These are phyloP conservation scores for Ochlodes sylvanus DNA, from an alignment of 2,888 invertebrate genomes.

Conservation along the genomic window DNA sequence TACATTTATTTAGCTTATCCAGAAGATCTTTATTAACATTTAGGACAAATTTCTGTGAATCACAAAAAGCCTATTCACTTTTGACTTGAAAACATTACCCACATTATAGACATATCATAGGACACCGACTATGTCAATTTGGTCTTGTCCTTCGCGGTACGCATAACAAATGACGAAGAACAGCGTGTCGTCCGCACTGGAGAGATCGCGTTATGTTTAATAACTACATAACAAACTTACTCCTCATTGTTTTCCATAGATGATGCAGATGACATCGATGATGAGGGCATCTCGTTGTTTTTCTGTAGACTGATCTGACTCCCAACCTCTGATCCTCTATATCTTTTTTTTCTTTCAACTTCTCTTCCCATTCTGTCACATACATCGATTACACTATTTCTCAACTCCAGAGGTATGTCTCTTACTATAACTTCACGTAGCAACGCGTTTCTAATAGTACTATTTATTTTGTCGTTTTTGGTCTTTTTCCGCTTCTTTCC, in stretches of 20 bases:
- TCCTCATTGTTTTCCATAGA: not conserved
- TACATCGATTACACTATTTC: slow-evolving; percentile 59
- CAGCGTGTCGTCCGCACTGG: too few relatives aligned
- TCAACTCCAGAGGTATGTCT: slow-evolving; percentile 65
- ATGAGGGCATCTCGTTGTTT: slow-evolving; percentile 7
- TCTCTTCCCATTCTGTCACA: slow-evolving; percentile 61
- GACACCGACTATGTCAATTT: too few relatives aligned
- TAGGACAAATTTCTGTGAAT: too few relatives aligned
- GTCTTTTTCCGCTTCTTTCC: slow-evolving; percentile 30
- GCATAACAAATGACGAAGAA: too few relatives aligned
- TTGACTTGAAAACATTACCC: too few relatives aligned
- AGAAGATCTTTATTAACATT: too few relatives aligned
- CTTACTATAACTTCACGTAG: slow-evolving; percentile 65
- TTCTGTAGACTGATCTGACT: slow-evolving; percentile 50
- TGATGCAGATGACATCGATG: not conserved
- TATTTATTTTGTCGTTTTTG: slow-evolving; percentile 45
- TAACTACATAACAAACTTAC: not conserved
- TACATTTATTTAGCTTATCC: too few relatives aligned
- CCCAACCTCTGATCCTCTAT: slow-evolving; percentile 53
- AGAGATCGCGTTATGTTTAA: too few relatives aligned
- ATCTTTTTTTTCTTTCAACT: slow-evolving; percentile 58
- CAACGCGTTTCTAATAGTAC: slow-evolving; percentile 56
- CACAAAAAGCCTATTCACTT: too few relatives aligned
- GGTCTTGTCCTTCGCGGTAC: too few relatives aligned
- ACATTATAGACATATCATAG: too few relatives aligned